Conservation (phyloP, 2,888 invertebrate species). For the Napeogenes sylphis region DNA sequence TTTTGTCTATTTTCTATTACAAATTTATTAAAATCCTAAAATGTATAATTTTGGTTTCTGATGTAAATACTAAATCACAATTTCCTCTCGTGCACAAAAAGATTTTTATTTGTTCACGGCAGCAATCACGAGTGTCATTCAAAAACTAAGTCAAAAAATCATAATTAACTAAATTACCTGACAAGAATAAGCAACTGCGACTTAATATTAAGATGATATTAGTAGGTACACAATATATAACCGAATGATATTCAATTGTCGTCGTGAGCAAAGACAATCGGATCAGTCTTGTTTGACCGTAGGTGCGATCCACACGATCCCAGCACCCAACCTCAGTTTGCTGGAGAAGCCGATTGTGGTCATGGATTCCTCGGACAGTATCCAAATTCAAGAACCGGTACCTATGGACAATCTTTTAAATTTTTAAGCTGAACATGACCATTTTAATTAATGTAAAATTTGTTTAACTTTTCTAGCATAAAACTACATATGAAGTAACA, state of each 20-base stretch:
- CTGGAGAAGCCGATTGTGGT: slow-evolving; percentile 80
- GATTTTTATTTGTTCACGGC: slow-evolving; percentile 15
- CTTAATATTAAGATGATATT: too few relatives aligned
- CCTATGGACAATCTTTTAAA: slow-evolving; percentile 25
- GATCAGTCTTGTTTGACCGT: slow-evolving; percentile 55
- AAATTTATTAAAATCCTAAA: background rate
- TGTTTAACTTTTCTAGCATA: slow-evolving; percentile 24
- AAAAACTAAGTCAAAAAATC: background rate
- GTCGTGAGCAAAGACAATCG: slow-evolving; percentile 52
- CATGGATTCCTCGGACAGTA: slow-evolving; percentile 47
- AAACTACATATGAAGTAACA: slow-evolving; percentile 63
- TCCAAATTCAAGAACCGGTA: slow-evolving; percentile 44
- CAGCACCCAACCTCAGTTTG: slow-evolving; percentile 87
- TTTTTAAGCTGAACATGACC: background rate
- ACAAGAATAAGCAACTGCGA: background rate
- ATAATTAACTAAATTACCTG: background rate
- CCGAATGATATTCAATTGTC: slow-evolving; percentile 33
- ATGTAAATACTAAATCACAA: background rate
- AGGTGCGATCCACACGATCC: slow-evolving; percentile 91
- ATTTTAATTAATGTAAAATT: too few relatives aligned
- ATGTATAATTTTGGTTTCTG: too few relatives aligned
- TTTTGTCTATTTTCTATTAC: slow-evolving; percentile 8
- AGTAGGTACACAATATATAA: background rate
- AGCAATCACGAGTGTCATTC: slow-evolving; percentile 14
- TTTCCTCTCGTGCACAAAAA: slow-evolving; percentile 24